Conservation (phyloP, 2,797 vertebrate genomes). For the Rhincodon typus region DNA sequence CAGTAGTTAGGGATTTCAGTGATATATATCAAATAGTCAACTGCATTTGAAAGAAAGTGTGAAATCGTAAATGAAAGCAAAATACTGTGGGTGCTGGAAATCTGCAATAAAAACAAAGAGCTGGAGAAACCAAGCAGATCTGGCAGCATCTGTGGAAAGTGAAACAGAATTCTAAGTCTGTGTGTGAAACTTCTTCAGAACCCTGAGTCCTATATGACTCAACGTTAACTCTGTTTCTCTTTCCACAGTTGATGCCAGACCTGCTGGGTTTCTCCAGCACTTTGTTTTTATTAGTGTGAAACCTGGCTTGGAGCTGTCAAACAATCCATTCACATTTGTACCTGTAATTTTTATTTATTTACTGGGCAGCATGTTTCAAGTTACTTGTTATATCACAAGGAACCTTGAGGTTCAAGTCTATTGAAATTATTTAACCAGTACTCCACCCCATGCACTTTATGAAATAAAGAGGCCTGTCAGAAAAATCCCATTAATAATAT, state of each 20-base stretch:
- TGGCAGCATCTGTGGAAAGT: too few species aligned
- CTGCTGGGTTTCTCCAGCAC: too few species aligned
- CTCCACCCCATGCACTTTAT: not conserved
- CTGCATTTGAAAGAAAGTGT: slow-evolving; percentile 25
- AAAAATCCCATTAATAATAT: not conserved
- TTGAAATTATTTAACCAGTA: slow-evolving; percentile 7
- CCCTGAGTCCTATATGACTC: too few species aligned
- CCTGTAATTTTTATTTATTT: slow-evolving; percentile 1
- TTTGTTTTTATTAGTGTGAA: not conserved
- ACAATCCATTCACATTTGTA: slow-evolving; percentile 1
- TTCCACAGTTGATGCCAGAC: too few species aligned
- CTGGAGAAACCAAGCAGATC: too few species aligned
- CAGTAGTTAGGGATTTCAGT: not conserved
- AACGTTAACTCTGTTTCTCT: too few species aligned
- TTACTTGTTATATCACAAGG: not conserved
- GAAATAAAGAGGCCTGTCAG: not conserved
- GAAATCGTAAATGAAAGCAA: too few species aligned
- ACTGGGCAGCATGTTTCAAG: not conserved
- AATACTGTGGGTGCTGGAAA: too few species aligned
- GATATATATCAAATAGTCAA: not conserved
- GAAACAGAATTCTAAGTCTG: too few species aligned
- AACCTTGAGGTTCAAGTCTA: not conserved
- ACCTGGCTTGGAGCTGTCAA: not conserved
- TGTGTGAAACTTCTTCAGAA: too few species aligned
- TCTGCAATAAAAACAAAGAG: too few species aligned